Evolutionary conservation across 1,140 invertebrate species (phyloP), one percentile per base, ranked within the genome.

Genomic region (Holcopasites calliopsidis): DNA sequence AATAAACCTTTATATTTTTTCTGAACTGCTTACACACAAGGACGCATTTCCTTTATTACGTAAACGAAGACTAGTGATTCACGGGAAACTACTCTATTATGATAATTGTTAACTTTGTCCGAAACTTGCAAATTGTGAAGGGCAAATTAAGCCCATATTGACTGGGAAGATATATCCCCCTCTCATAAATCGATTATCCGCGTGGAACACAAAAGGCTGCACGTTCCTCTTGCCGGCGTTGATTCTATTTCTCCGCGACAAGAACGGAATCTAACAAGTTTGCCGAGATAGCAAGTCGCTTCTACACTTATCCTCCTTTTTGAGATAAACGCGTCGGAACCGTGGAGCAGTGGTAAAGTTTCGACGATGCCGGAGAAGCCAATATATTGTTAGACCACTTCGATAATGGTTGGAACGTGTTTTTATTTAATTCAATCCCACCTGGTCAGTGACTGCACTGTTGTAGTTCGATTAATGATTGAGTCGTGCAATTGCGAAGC

Each of bases 361-460:
- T 8, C n/a, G 13, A 28, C 16, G 50, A 26, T 28, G n/a, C 5
- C 21, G 16, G 38, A 8, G 0, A 28, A 33, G 18, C 35, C 70
- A 21, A 57, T 66, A 66, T 66, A 47, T 69, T 31, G 58, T 69
- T 13, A 33, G 16, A 47, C 21, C 64, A 16, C 33, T 33, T 3
- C 31, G 2, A 5, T 11, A 31, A 8, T 42, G 38, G n/a, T 52
- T 3, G 33, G 18, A 23, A 16, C 73, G 54, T 69, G 42, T 50
- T 75, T 69, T 75, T 50, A 52, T 75, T 75, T 60, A 49, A 75
- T 75, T 58, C 49, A 52, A 69, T 69, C 35, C 13, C 7, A 35
- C 10, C 13, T 54, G 44, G 35, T 16, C 38, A 6, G 31, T 10
- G 26, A 28, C 5, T 6, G 57, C 10, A 7, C 26, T 10, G 0